Evolutionary conservation across 2,113 vertebrate genomes (phyloP).

Genomic region (Thymallus thymallus): DNA sequence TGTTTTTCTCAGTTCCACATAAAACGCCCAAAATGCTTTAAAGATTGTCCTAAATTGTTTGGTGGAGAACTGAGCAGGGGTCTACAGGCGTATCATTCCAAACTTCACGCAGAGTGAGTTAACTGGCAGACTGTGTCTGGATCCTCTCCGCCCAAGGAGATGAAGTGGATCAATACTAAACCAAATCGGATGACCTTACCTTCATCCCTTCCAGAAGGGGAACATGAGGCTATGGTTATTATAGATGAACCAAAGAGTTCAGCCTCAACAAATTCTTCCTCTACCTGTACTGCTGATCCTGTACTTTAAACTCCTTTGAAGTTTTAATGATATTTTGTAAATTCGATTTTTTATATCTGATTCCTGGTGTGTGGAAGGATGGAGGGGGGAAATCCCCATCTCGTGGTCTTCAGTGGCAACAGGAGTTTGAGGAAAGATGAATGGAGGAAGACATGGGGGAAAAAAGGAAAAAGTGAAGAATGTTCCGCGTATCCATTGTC

Average conservation of each 20-base stretch:
- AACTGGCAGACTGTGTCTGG: neutral
- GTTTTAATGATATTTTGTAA: conserved; percentile 25
- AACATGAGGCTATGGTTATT: conserved; percentile 3
- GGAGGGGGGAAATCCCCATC: no score
- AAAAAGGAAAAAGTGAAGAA: conserved; percentile 10
- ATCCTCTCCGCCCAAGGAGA: neutral
- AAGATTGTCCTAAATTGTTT: neutral
- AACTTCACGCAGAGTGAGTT: neutral
- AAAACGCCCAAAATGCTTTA: neutral
- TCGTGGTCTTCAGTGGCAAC: neutral
- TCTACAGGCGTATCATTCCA: neutral
- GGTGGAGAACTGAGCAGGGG: no score
- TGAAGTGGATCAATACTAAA: conserved; percentile 8
- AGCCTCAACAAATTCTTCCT: neutral
- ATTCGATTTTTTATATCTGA: conserved; percentile 15
- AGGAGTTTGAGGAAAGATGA: neutral
- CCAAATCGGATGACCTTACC: neutral
- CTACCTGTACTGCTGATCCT: conserved; percentile 35
- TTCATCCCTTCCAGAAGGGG: neutral
- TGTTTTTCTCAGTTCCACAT: neutral
- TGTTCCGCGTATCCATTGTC: neutral
- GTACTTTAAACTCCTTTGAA: conserved; percentile 30
- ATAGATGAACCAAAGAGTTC: neutral
- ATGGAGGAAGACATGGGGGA: neutral
- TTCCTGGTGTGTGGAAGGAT: conserved; percentile 5